Percentiles rank a stretch among this genome's conserved stretches.
Conservation (phyloP, 2,888 invertebrate species). For the Barypeithes pellucidus region DNA sequence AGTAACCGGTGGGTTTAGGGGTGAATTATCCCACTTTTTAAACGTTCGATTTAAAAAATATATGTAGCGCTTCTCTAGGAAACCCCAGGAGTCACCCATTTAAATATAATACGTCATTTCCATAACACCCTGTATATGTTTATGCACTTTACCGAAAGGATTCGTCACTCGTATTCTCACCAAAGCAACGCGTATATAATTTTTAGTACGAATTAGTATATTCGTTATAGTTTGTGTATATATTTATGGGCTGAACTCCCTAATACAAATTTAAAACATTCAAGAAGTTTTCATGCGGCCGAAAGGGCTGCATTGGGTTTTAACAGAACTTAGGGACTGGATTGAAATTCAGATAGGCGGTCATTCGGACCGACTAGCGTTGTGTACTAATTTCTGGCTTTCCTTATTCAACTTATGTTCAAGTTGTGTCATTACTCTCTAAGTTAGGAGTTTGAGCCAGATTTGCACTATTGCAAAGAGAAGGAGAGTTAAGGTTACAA, state of each 20-base stretch:
- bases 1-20: no score
- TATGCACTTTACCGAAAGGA: no score
- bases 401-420: conserved; percentile 25
- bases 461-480: conserved; percentile 31
- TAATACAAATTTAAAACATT: conserved; percentile 27
- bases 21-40: no score
- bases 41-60: no score
- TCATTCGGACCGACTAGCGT: conserved; percentile 24
- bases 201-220: no score
- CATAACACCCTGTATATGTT: no score
- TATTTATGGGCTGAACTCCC: not conserved
- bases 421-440: conserved; percentile 29
- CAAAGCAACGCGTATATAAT: no score
- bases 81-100: no score
- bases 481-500: conserved; percentile 36
- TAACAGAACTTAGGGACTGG: not conserved
- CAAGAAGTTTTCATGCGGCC: conserved; percentile 15
- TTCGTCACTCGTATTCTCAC: no score
- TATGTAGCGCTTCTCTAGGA: no score
- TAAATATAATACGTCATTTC: no score
- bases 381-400: conserved; percentile 39
- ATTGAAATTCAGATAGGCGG: conserved; percentile 38
- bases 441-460: conserved; percentile 6
- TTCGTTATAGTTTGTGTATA: not conserved
- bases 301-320: not conserved